Conservation (phyloP, 2,113 vertebrate genomes). For the Atrichornis clamosus region DNA sequence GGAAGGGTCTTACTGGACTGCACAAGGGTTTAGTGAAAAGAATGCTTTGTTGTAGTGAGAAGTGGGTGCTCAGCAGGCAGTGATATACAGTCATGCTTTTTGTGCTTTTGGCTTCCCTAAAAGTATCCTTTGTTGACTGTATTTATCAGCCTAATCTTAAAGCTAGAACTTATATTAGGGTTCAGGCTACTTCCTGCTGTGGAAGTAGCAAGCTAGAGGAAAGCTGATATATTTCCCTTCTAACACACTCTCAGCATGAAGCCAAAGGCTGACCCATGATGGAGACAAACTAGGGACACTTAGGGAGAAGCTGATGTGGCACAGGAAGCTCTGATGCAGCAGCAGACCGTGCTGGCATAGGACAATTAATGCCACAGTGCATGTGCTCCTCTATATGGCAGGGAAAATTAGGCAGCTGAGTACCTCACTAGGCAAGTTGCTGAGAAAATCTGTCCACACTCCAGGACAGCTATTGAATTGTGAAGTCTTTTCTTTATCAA, state of each 20-base stretch:
- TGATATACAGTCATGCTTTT: neutral
- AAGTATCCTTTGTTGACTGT: neutral
- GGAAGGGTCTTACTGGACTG: neutral
- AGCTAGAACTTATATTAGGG: neutral
- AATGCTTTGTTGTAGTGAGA: neutral
- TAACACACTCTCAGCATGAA: neutral
- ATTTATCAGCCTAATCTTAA: neutral
- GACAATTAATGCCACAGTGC: fast-evolving
- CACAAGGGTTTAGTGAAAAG: neutral
- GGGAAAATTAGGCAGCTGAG: neutral
- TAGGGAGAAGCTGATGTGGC: neutral
- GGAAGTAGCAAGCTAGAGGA: neutral
- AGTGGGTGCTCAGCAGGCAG: neutral
- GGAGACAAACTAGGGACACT: neutral
- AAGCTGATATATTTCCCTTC: neutral
- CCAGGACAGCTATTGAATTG: neutral
- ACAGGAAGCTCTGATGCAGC: neutral
- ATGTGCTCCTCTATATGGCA: fast-evolving
- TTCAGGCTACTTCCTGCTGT: neutral
- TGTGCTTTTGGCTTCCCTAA: neutral
- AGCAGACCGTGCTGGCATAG: neutral
- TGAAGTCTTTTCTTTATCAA: neutral
- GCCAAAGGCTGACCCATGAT: neutral
- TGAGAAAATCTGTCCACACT: neutral
- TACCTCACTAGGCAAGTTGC: neutral